A percentile compares a stretch with the other conserved stretches of the same genome.
phyloP scores from a whole-genome alignment of 2,797 vertebrate genomes.

The Sebastes umbrosus region DNA sequence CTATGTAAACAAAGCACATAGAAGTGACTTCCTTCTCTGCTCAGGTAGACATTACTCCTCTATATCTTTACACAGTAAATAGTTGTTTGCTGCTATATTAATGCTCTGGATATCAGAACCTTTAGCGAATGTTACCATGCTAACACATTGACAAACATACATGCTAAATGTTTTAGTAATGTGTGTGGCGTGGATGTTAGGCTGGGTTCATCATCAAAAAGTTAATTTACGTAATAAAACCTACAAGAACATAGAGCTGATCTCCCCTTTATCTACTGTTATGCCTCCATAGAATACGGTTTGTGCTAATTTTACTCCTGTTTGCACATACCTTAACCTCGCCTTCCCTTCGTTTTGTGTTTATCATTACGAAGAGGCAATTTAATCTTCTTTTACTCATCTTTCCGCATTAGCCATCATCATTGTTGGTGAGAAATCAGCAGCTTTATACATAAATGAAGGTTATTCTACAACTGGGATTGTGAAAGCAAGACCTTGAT shows the following conservation, averaged over 20 bases:
- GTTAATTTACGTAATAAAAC: background rate
- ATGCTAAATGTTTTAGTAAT: background rate
- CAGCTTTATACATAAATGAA: background rate
- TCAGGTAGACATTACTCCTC: too few species aligned
- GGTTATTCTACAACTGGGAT: background rate
- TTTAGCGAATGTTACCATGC: background rate
- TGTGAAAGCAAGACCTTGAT: background rate
- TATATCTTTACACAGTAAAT: too few species aligned
- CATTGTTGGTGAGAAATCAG: background rate
- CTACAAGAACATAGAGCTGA: background rate
- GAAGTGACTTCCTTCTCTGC: accelerated
- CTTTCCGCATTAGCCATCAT: background rate
- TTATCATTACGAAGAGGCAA: background rate
- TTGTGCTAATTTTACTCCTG: background rate
- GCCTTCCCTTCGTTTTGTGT: background rate
- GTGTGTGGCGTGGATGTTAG: background rate
- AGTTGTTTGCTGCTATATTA: too few species aligned
- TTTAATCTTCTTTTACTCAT: background rate
- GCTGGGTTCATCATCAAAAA: background rate
- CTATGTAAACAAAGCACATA: too few species aligned
- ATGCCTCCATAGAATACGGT: background rate
- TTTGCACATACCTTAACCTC: background rate
- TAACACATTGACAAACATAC: background rate
- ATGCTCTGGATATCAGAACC: too few species aligned
- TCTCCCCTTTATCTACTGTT: background rate